These are phyloP conservation scores for Drosophila meridionalis DNA, from an alignment of 2,888 invertebrate species.

Conservation along the genomic window DNA sequence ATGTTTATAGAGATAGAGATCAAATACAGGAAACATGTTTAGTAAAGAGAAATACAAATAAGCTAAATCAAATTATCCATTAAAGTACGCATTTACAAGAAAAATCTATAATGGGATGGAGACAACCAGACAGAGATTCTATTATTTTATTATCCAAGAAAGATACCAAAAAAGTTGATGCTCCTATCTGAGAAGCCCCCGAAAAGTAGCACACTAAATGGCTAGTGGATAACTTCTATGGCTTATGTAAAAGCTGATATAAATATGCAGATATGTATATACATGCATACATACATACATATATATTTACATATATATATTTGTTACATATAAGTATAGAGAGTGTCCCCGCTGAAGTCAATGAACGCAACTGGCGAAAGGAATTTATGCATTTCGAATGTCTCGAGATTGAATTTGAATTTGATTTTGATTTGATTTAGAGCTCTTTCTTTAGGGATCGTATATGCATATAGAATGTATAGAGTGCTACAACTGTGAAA, in stretches of 20 bases:
- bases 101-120: too few relatives aligned
- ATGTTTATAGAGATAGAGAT: too few relatives aligned
- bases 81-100: too few relatives aligned
- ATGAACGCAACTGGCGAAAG: conserved; percentile 27
- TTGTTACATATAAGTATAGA: conserved; percentile 13
- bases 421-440: conserved; percentile 21
- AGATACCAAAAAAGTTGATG: not conserved
- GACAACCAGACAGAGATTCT: not conserved
- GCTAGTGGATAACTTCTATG: conserved; percentile 37
- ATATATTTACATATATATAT: not conserved
- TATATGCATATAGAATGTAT: not conserved
- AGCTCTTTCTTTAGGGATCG: conserved; percentile 19
- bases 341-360: conserved; percentile 43
- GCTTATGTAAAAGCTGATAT: conserved; percentile 26
- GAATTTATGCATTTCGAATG: conserved; percentile 46
- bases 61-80: too few relatives aligned
- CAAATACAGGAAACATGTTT: too few relatives aligned
- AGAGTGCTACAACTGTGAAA: conserved; percentile 14
- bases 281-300: not conserved
- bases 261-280: not conserved
- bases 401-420: conserved; percentile 34
- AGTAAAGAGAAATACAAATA: not conserved
- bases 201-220: conserved; percentile 3
- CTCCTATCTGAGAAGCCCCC: conserved; percentile 33
- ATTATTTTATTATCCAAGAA: not conserved